Conservation (phyloP, 2,113 vertebrate species). For the Rhinolophus ferrumequinum region DNA sequence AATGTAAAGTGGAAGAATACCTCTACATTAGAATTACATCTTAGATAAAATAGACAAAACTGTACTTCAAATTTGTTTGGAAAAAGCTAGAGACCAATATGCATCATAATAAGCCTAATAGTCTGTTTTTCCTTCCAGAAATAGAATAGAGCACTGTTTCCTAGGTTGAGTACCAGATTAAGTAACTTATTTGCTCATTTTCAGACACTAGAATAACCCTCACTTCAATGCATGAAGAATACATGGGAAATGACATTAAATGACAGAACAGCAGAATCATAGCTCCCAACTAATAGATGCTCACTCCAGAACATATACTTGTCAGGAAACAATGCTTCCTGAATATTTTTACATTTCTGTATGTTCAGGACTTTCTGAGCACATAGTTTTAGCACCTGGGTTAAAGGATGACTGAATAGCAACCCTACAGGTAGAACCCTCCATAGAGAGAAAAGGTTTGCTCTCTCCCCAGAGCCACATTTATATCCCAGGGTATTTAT, state of each 20-base stretch:
- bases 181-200: background rate
- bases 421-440: background rate
- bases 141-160: background rate
- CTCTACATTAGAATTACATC: background rate
- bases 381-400: background rate
- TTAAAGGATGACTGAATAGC: background rate
- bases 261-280: background rate
- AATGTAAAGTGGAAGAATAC: background rate
- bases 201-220: background rate
- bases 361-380: background rate
- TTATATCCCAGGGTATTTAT: background rate
- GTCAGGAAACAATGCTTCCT: background rate
- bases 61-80: background rate
- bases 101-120: background rate
- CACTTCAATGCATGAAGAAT: background rate
- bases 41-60: background rate
- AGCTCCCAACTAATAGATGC: background rate
- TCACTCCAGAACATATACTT: background rate
- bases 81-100: background rate
- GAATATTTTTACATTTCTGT: background rate
- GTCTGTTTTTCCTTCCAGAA: constrained; percentile 1
- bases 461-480: background rate
- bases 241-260: background rate
- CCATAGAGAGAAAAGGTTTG: background rate
- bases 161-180: background rate